Base-by-base conservation (phyloP, 1,140 invertebrate species). In the Littorina saxatilis region DNA sequence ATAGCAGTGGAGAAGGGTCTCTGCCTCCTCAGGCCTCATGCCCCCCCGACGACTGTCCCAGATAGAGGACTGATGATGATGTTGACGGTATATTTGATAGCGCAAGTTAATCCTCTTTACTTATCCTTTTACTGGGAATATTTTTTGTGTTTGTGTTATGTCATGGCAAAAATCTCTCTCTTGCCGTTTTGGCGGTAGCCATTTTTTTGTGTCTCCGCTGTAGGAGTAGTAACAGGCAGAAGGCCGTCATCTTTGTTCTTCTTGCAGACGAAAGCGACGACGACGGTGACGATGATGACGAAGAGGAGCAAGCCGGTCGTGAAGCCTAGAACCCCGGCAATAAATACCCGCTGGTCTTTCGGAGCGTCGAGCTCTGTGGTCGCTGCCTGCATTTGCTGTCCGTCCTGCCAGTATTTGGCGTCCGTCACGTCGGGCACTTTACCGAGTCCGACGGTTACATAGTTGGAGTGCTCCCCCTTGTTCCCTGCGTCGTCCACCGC, bases 401-500 rank as follows among this genome's bases (percentile, higher is more conserved):
- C 66, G 5, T 75, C 61, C 23, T 29, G 37, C 23, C 79, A 70
- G 70, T 82, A 85, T 27, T 77, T 76, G 15, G 29, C 43, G n/a
- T 81, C 72, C 13, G 40, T 79, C 27, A 82, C 37, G 35, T 86
- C 81, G 32, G 68, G 73, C 63, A 81, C 77, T 68, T 27, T 80
- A 74, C 77, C 83, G 63, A 87, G 83, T 17, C 81, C 82, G 15
- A 81, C 82, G n/a, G 89, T 88, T 27, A 86, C 93, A 86, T 93
- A 93, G 87, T 95, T 95, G 0, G 94, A 95, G 35, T 94, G 86
- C 3, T 93, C 93, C 1, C 93, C 93, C 13, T 89, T 87, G 55
- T 92, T 90, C 20, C 90, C 90, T n/a, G 80, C 80, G 23, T 88
- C 85, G 79, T 93, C 92, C 70, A 93, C 92, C 0, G 94, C 93